Percentiles rank a stretch among this genome's conserved stretches.
Conservation (phyloP, 1,140 invertebrate genomes). For the Dendroctonus ponderosae region DNA sequence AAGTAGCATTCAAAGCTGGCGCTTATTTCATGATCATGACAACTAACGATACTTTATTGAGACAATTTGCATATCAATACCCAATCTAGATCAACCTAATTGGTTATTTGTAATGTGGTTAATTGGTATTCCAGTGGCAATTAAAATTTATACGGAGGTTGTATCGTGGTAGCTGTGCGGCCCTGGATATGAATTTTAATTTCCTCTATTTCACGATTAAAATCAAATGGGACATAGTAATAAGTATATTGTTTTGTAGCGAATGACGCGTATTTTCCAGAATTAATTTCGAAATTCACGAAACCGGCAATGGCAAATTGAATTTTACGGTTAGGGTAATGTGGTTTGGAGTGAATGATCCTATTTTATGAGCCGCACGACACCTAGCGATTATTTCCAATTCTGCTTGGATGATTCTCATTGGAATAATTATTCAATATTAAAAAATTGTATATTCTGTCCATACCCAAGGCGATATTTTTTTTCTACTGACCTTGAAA, state of each 20-base stretch:
- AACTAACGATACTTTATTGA: too few species aligned
- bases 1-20: too few species aligned
- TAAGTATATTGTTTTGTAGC: conserved; percentile 5
- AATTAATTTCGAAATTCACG: conserved; percentile 4
- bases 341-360: too few species aligned
- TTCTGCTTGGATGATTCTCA: too few species aligned
- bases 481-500: too few species aligned
- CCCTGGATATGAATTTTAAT: conserved; percentile 6
- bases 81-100: background rate
- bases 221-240: background rate
- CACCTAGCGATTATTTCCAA: too few species aligned
- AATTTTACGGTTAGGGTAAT: background rate
- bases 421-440: too few species aligned
- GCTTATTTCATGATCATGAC: too few species aligned
- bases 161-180: background rate
- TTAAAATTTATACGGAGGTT: conserved; percentile 9
- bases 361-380: too few species aligned
- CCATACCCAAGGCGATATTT: too few species aligned
- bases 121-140: conserved; percentile 7
- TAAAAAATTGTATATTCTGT: too few species aligned
- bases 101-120: conserved; percentile 13
- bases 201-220: conserved; percentile 9
- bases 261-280: background rate
- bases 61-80: conserved; percentile 3
- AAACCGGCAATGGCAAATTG: background rate